Conservation (phyloP, 2,888 invertebrate species). For the Drosophila pseudotakahashii region DNA sequence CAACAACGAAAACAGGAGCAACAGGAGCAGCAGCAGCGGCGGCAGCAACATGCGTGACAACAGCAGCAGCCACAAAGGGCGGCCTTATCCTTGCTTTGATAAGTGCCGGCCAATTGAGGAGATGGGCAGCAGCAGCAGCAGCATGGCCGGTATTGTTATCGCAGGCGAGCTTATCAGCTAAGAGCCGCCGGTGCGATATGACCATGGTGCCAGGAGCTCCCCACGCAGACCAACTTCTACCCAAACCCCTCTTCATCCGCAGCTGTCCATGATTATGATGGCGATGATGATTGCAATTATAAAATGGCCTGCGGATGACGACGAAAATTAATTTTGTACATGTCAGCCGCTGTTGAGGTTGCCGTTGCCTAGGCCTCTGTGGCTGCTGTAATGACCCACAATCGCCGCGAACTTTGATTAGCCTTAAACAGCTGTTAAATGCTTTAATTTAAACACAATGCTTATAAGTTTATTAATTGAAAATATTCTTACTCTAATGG, state of each 20-base stretch:
- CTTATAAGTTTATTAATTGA: too few relatives aligned
- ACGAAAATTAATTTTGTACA: slow-evolving; percentile 71
- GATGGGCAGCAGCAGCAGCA: slow-evolving; percentile 5
- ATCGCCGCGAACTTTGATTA: slow-evolving; percentile 17
- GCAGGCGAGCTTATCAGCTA: slow-evolving; percentile 27
- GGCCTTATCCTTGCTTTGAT: slow-evolving; percentile 72
- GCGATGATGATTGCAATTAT: slow-evolving; percentile 72
- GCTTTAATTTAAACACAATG: neutral
- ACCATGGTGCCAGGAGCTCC: neutral
- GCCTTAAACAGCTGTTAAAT: neutral
- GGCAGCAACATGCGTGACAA: slow-evolving; percentile 5
- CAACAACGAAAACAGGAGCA: slow-evolving; percentile 17
- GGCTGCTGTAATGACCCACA: neutral
- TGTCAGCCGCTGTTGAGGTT: slow-evolving; percentile 40
- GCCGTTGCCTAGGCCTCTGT: slow-evolving; percentile 3
- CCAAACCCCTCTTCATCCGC: neutral
- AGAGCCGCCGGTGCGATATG: slow-evolving; percentile 12
- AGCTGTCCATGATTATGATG: slow-evolving; percentile 15
- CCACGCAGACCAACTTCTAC: too few relatives aligned
- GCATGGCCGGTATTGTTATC: slow-evolving; percentile 31
- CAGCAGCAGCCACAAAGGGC: slow-evolving; percentile 22
- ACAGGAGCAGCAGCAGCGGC: slow-evolving; percentile 2
- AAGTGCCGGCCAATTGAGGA: slow-evolving; percentile 61
- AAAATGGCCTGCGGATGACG: slow-evolving; percentile 71
- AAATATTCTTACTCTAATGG: too few relatives aligned